phyloP scores from a whole-genome alignment of 2,888 invertebrate species.

The Yponomeuta evonymella region DNA sequence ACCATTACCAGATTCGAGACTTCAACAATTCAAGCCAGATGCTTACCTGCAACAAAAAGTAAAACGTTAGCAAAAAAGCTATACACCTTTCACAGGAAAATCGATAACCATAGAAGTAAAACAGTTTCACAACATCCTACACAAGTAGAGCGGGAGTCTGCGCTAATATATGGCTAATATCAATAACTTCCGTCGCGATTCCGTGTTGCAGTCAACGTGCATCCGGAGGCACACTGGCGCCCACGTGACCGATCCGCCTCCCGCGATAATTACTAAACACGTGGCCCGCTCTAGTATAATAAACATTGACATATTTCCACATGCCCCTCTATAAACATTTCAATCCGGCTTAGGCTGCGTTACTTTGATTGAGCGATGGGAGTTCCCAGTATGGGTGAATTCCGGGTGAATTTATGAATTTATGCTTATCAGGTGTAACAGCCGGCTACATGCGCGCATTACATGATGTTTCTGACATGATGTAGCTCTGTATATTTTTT shows the following conservation, averaged over 20 bases:
- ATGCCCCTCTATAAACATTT: not conserved
- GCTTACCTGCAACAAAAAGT: not conserved
- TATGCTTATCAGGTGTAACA: too few relatives aligned
- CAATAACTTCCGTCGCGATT: not conserved
- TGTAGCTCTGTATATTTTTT: not conserved
- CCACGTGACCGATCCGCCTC: not conserved
- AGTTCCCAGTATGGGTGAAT: too few relatives aligned
- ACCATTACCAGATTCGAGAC: not conserved
- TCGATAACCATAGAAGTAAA: not conserved
- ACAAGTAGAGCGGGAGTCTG: not conserved
- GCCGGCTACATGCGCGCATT: too few relatives aligned
- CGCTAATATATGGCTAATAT: not conserved
- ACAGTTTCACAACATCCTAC: not conserved
- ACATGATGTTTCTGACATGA: too few relatives aligned
- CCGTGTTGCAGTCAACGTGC: not conserved
- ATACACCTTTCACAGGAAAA: too few relatives aligned
- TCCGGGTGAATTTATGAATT: too few relatives aligned
- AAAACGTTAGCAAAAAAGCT: not conserved
- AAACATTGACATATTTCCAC: not conserved
- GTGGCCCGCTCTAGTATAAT: not conserved
- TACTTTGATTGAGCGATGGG: too few relatives aligned
- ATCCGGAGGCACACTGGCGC: not conserved
- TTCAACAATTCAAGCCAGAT: not conserved
- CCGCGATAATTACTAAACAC: slow-evolving; percentile 3
- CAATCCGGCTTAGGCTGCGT: not conserved